Evolutionary conservation across 2,113 vertebrate species (phyloP), one percentile per base, ranked within the genome.

Genomic region (Tachysurus vachellii): DNA sequence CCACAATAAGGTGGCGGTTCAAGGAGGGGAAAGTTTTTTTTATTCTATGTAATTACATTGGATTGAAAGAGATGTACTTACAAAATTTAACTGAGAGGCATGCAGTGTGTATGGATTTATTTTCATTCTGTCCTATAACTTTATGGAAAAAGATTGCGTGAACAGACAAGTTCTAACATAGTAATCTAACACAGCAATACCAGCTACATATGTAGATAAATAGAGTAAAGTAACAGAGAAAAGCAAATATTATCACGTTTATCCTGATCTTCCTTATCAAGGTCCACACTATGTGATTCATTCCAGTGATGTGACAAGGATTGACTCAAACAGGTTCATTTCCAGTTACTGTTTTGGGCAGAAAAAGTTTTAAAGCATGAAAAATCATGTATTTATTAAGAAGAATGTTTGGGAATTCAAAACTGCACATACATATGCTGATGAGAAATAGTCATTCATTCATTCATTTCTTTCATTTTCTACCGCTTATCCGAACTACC

Each of bases 331-430:
- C 50, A 73, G 14, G 11, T 26, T 28, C 17, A 59, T 61, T 81
- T 81, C 21, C 79, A 42, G 79, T 81, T 23, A 59, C 79, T 82
- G 31, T 36, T 57, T 80, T 8, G 36, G 16, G 19, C 17, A 56
- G 53, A 44, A 47, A 64, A 82, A 44, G 73, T 76, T 71, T 73
- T 76, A 14, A 82, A 61, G 12, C 56, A 82, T n/a, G 36, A 54
- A 42, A n/a, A 21, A 42, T 61, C 42, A 26, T 1, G 0, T 47
- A 64, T n/a, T 82, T 82, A 47, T 23, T 17, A 36, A 61, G 31
- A 50, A 50, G n/a, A 76, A n/a, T 12, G 9, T 73, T 5, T 21
- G 17, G 70, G 10, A 47, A 21, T 73, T 73, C 19, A 47, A 11
- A 73, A 73, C 70, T 73, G 36, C 42, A 44, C 17, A 3, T 23